Conservation (phyloP, 2,797 vertebrate genomes). For the Schizopygopsis malacanthus region DNA sequence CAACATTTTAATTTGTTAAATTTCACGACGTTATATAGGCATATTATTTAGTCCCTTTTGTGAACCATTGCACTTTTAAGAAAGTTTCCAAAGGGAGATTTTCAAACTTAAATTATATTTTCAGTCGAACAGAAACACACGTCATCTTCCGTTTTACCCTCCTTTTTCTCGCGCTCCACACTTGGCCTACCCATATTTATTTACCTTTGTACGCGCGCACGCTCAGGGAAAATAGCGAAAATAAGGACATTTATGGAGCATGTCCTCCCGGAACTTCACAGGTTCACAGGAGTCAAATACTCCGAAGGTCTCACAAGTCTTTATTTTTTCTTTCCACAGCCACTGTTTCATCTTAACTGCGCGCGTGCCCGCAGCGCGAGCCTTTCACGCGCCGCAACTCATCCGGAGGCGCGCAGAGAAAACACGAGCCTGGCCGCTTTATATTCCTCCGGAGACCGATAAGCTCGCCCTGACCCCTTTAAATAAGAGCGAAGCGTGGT, state of each 20-base stretch:
- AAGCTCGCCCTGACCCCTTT: conserved; percentile 54
- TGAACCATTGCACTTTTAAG: neutral
- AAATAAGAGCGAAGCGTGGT: conserved; percentile 60
- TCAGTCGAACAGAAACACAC: conserved; percentile 55
- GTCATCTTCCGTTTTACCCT: conserved; percentile 45
- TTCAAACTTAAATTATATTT: neutral
- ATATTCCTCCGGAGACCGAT: conserved; percentile 68
- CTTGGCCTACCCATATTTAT: conserved; percentile 71
- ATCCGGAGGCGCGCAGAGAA: conserved; percentile 71
- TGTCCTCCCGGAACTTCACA: conserved; percentile 69
- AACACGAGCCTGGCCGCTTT: conserved; percentile 69
- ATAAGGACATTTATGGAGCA: conserved; percentile 72
- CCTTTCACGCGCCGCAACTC: conserved; percentile 76
- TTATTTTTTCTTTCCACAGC: conserved; percentile 65
- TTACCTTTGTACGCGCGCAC: conserved; percentile 54
- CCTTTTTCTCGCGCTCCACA: conserved; percentile 63
- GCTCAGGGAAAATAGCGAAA: conserved; percentile 60
- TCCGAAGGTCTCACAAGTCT: conserved; percentile 67
- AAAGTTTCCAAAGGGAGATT: neutral
- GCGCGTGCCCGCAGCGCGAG: conserved; percentile 67
- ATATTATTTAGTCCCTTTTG: neutral
- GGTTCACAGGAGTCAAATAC: conserved; percentile 74
- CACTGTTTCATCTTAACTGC: conserved; percentile 66
- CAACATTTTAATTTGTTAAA: neutral
- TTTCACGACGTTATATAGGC: neutral